phyloP scores from a whole-genome alignment of 2,113 vertebrate species.

The Tretioscincus oriximinensis region DNA sequence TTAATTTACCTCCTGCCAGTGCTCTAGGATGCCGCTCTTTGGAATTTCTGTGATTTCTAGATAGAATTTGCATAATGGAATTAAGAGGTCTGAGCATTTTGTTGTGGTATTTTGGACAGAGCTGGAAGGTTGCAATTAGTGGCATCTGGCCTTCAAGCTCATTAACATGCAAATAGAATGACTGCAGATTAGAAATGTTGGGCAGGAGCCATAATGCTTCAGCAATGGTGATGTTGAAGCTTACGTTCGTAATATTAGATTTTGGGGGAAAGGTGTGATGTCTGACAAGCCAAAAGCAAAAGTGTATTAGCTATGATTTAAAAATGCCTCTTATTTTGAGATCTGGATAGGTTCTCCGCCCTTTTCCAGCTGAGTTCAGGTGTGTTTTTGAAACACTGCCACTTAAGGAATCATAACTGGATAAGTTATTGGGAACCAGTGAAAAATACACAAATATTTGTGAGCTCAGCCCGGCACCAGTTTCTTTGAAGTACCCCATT shows the following conservation, averaged over 20 bases:
- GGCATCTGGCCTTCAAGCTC: constrained; percentile 93
- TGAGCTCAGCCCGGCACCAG: background rate
- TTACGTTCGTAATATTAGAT: constrained; percentile 14
- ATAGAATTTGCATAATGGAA: constrained; percentile 93
- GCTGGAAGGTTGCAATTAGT: constrained; percentile 91
- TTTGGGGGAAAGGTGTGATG: background rate
- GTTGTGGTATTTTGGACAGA: constrained; percentile 85
- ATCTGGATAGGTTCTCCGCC: background rate
- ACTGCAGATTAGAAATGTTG: constrained; percentile 73
- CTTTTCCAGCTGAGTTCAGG: background rate
- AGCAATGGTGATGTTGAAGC: constrained; percentile 25
- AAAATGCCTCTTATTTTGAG: constrained; percentile 1
- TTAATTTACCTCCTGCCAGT: constrained; percentile 80
- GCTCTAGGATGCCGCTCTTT: constrained; percentile 69
- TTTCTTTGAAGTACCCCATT: background rate
- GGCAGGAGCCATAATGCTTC: constrained; percentile 31
- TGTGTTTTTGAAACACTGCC: background rate
- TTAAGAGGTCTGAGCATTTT: constrained; percentile 85
- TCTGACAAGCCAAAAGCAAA: background rate
- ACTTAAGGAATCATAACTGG: constrained; percentile 1
- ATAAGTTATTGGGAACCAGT: background rate
- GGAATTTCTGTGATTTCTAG: constrained; percentile 79
- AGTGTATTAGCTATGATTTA: background rate
- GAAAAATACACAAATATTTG: background rate
- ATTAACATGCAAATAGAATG: constrained; percentile 95